Evolutionary conservation across 2,797 vertebrate species (phyloP), one percentile per base, ranked within the genome.

Genomic region (Rhodeus uyekii): DNA sequence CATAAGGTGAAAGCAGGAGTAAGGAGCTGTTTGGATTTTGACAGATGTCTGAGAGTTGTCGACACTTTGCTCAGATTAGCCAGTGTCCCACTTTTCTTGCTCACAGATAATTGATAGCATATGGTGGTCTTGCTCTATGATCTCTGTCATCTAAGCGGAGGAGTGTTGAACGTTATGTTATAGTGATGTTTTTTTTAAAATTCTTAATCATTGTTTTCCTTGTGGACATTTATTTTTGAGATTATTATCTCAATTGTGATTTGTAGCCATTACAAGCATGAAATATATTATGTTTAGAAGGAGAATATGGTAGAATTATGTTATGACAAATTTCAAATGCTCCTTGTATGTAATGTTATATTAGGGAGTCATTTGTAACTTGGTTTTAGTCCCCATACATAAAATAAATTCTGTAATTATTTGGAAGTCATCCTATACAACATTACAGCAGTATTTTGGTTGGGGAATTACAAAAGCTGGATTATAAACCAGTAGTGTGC

Each of bases 21-120:
- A 86, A 82, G 63, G 73, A 81, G 65, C 68, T 67, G 69, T 80
- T 44, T 27, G 6, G 9, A 10, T 84, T 68, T 81, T 69, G 64
- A 76, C 32, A 36, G 65, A 80, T 1, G 10, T 74, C 63, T 27
- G 38, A 83, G 29, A 73, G 29, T 74, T 58, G 32, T 74, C 12
- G 6, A 42, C 61, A 78, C 53, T 48, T 60, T 55, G 71, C 13
- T 16, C 34, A 74, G 60, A 72, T 71, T 65, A 63, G 18, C 64
- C 14, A 84, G 8, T 81, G 71, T 83, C 64, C 42, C 46, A 32
- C 32, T 61, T 80, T 44, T 73, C 36, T 75, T 71, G 29, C 36
- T 3, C 64, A n/a, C 55, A 46, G 58, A 55, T 85, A 84, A 88
- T 79, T 71, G 73, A 79, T 78, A 76, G 58, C 84, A 86, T 83